Evolutionary conservation across 1,140 invertebrate genomes (phyloP), one percentile per base, ranked within the genome.

Genomic region (Penaeus chinensis): DNA sequence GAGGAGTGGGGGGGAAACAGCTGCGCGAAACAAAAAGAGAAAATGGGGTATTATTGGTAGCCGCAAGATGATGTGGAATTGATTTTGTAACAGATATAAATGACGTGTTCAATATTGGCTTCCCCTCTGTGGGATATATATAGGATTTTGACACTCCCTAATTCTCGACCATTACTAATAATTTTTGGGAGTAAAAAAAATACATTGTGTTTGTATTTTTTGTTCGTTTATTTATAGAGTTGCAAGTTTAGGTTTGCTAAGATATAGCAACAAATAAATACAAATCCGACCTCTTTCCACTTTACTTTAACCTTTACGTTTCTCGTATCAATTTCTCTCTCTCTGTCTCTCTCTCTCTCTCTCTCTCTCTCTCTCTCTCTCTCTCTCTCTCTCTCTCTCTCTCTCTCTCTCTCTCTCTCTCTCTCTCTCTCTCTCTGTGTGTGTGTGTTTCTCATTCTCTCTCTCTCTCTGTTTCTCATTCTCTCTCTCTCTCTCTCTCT

Each of bases 51-150:
- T 89, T 89, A 84, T 89, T 83, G 76, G 81, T 69, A 27, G 87
- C 81, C 87, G 82, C 81, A 79, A 88, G 87, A 89, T 85, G 83
- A 84, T 89, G 82, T 89, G 77, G 60, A 84, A 89, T 89, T 85
- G 83, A 89, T 89, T 89, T 79, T 84, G 63, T 84, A 79, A 80
- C 74, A 84, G 87, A 84, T 88, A 84, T 79, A 84, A 84, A 88
- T 88, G 82, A 69, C 82, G 76, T 79, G 37, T 79, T 79, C 77
- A 79, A 79, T 79, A 79, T 79, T 79, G 77, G 37, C 37, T 79
- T 79, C 77, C 54, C 54, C 54, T 54, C 54, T 54, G 54, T 54
- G 54, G 54, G 54, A 54, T 54, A 54, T 54, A 54, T 54, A 54
- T 54, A 54, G 54, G 54, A 54, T 54, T 54, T 54, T 54, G 54